Conservation (phyloP, 37 sponge, comb jelly and placozoan genomes). For the Theonella swinhoei region DNA sequence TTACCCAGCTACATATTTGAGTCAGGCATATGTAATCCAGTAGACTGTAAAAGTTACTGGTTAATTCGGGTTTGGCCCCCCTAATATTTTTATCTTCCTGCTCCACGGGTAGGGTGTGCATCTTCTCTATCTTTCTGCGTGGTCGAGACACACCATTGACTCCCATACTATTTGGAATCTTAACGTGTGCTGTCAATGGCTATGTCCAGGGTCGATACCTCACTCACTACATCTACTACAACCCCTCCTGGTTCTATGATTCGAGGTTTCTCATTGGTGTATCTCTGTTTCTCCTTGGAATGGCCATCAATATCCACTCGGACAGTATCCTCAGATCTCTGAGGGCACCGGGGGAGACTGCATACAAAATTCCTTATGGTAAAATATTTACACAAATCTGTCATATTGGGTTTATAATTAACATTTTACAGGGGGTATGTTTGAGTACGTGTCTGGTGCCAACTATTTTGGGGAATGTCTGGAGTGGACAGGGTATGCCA, state of each 20-base stretch:
- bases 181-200: conserved; percentile 75
- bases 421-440: conserved; percentile 92
- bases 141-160: conserved; percentile 60
- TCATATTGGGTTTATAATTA: too few relatives aligned
- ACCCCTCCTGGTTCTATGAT: conserved; percentile 49
- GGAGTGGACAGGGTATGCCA: conserved; percentile 89
- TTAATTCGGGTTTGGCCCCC: too few relatives aligned
- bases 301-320: conserved; percentile 89
- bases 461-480: conserved; percentile 93
- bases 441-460: conserved; percentile 93
- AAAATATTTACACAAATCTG: too few relatives aligned
- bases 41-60: too few relatives aligned
- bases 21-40: too few relatives aligned
- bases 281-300: conserved; percentile 77
- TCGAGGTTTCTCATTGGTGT: conserved; percentile 66
- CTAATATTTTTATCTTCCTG: too few relatives aligned
- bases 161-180: conserved; percentile 44
- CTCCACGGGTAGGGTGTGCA: too few relatives aligned
- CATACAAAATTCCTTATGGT: conserved; percentile 90
- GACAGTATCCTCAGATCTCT: conserved; percentile 73
- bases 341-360: conserved; percentile 79
- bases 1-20: too few relatives aligned
- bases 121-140: too few relatives aligned
- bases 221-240: conserved; percentile 54
- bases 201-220: conserved; percentile 78